Base-by-base conservation (phyloP, 2,113 vertebrate genomes). In the Galemys pyrenaicus region DNA sequence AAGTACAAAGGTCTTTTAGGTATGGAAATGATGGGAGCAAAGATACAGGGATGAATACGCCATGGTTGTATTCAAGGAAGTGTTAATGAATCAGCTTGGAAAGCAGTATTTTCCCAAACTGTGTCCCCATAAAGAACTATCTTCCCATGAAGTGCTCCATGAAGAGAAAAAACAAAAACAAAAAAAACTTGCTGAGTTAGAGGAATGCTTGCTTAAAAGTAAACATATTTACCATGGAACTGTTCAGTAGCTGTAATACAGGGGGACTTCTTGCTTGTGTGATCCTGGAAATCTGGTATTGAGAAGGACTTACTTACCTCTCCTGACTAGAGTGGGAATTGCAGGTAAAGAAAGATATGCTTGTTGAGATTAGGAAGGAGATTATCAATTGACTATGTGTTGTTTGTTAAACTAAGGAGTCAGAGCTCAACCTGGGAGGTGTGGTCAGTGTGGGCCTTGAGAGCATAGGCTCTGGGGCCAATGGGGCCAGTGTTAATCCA, bases 401-500 rank as follows among this genome's bases (percentile, higher is more conserved):
- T 58, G n/a, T 26, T 10, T 20, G 5, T 24, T 44, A 35, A 35
- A n/a, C 32, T 32, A 30, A 22, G 13, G 5, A 22, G 0, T 28
- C 6, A 82, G 56, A 46, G 32, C n/a, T 44, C 49, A 16, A 30
- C 15, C 10, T 62, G 30, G 44, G 20, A 44, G 26, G 2, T 71
- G 8, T 54, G 16, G 15, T 6, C 3, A 1, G 51, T 24, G 17
- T 39, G 37, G 37, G 37, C 5, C 37, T 30, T 73, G 37, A 22
- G 37, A 26, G 8, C 2, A 1, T 0, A 30, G 3, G 1, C 22
- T 75, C 15, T n/a, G n/a, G n/a, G n/a, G n/a, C n/a, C n/a, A n/a
- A 44, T 16, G 7, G 13, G 20, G 5, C 9, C 9, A 26, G 6
- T 4, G 60, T 0, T 11, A 13, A 7, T 30, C 10, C 17, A 70